Evolutionary conservation across 2,113 vertebrate genomes (phyloP).

Genomic region (Dendrocopos noguchii): DNA sequence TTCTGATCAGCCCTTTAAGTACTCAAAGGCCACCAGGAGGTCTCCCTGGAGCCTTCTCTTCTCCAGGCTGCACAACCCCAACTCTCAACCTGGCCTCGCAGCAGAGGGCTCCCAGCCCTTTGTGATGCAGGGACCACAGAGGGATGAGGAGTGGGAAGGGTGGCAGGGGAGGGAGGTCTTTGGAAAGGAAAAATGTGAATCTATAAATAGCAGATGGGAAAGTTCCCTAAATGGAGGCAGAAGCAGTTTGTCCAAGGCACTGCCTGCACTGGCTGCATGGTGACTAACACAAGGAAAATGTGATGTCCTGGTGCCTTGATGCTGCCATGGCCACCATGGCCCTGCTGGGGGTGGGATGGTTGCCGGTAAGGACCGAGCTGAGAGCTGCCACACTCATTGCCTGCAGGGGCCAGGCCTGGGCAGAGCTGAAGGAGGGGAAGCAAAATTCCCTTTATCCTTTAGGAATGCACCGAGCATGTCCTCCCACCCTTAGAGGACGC

Average conservation of each 20-base stretch:
- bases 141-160: not conserved
- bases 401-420: not conserved
- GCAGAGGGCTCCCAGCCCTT: not conserved
- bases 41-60: too few species aligned
- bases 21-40: not conserved
- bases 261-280: accelerated
- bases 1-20: not conserved
- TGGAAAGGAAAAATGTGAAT: not conserved
- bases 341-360: not conserved
- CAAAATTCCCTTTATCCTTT: not conserved
- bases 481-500: not conserved
- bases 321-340: not conserved
- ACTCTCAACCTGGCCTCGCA: not conserved
- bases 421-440: not conserved
- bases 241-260: not conserved
- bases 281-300: not conserved
- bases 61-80: not conserved
- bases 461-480: not conserved
- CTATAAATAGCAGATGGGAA: not conserved
- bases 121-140: too few species aligned
- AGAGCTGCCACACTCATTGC: not conserved
- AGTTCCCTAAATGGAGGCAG: not conserved
- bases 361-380: not conserved
- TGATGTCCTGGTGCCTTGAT: not conserved
- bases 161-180: not conserved